Percentiles rank a stretch among this genome's conserved stretches.
Conservation (phyloP, 2,113 vertebrate species). For the Rhinopithecus roxellana region DNA sequence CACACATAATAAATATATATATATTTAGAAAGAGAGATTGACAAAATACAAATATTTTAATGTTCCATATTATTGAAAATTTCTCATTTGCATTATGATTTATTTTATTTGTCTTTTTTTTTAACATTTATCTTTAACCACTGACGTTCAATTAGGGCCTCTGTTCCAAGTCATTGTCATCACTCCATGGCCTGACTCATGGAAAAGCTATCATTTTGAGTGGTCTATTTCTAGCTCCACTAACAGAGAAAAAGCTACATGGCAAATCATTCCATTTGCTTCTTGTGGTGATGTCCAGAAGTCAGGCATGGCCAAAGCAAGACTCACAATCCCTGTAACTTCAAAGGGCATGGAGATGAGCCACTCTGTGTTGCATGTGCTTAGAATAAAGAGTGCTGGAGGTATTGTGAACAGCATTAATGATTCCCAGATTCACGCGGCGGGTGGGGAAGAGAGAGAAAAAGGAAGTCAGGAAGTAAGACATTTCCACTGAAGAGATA, state of each 20-base stretch:
- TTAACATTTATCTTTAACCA: not conserved
- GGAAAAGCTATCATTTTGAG: not conserved
- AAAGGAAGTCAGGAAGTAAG: not conserved
- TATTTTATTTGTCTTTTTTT: not conserved
- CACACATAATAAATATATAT: no score
- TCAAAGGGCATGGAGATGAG: not conserved
- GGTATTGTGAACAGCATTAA: not conserved
- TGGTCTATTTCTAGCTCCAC: not conserved
- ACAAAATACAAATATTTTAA: not conserved
- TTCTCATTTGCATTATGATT: not conserved
- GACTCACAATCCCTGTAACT: not conserved
- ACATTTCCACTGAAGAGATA: not conserved
- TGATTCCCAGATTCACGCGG: not conserved
- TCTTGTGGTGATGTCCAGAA: not conserved
- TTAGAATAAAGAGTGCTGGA: not conserved
- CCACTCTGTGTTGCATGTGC: not conserved
- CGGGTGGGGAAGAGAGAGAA: fast-evolving
- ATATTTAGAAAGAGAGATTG: not conserved
- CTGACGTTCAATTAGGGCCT: not conserved
- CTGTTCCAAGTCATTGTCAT: not conserved
- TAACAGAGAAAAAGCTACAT: not conserved
- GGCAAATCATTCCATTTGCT: not conserved
- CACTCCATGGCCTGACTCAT: not conserved
- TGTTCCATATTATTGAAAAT: not conserved
- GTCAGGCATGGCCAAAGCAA: not conserved